phyloP scores from a whole-genome alignment of 2,113 vertebrate species.

The Eidolon helvum region DNA sequence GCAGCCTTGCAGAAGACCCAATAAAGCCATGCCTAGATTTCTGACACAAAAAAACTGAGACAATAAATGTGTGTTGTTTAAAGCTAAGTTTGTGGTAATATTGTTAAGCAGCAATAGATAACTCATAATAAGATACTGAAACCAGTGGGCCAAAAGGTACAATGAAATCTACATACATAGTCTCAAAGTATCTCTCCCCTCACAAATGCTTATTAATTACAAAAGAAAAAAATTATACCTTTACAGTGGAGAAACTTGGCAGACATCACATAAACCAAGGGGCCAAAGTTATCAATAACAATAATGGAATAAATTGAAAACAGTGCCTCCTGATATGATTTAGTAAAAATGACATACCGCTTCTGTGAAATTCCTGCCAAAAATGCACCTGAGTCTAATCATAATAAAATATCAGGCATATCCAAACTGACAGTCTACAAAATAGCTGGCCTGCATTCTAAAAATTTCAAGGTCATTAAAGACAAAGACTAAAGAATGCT shows the following conservation, averaged over 20 bases:
- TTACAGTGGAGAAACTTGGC: not conserved
- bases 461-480: not conserved
- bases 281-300: not conserved
- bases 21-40: not conserved
- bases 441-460: not conserved
- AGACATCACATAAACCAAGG: not conserved
- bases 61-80: not conserved
- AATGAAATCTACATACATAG: not conserved
- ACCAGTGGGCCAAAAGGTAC: not conserved
- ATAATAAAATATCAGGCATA: not conserved
- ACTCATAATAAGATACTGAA: not conserved
- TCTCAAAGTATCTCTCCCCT: not conserved
- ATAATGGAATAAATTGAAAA: not conserved
- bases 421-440: not conserved
- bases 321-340: not conserved
- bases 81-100: not conserved
- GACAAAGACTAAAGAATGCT: not conserved
- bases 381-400: not conserved
- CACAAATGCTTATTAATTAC: not conserved
- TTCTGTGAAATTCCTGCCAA: not conserved
- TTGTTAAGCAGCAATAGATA: not conserved
- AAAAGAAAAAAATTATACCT: not conserved
- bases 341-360: not conserved
- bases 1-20: not conserved
- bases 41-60: not conserved